Base-by-base conservation (phyloP, 2,888 invertebrate species). In the Cryptus viduatorius region DNA sequence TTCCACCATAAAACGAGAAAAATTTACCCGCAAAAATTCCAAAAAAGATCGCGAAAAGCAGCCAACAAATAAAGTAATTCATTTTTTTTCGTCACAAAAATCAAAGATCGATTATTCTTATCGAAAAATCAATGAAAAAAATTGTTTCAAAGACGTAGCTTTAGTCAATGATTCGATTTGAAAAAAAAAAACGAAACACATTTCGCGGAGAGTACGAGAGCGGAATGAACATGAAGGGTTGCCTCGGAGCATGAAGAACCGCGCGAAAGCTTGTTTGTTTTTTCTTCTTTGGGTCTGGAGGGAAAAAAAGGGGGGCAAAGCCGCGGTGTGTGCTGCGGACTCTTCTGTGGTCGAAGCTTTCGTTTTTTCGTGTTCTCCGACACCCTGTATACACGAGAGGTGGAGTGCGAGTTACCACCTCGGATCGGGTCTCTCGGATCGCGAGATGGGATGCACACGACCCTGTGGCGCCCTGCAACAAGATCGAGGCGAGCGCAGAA, bases 391-490 rank as follows among this genome's bases (percentile, higher is more conserved):
- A 83, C 83, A 83, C 56, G 83, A 65, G 64, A 83, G 72, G 77
- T 56, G 73, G 79, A 83, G 86, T 82, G 86, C 83, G 86, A 87
- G 83, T 87, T 87, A 86, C 87, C 86, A 87, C 87, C 86, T 87
- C 81, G 80, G 80, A 87, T 82, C 61, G 61, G 61, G 61, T 61
- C 61, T 61, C 82, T 76, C 80, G 84, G 87, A 89, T 85, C 82
- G 67, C 84, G 76, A 59, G 78, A 75, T 67, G 73, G 48, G 64
- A 75, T 69, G 81, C 84, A 75, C 79, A 72, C 79, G 85, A 82
- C 79, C 82, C 82, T 85, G 76, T 85, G 89, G 87, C 87, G 84
- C 86, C 79, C 87, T 83, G 87, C 86, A 88, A 86, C 86, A 85
- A 88, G 84, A 86, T 86, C 86, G 83, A 87, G 75, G 75, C 75